Base-by-base conservation (phyloP, 2,113 vertebrate genomes). In the Cinclus mexicanus region DNA sequence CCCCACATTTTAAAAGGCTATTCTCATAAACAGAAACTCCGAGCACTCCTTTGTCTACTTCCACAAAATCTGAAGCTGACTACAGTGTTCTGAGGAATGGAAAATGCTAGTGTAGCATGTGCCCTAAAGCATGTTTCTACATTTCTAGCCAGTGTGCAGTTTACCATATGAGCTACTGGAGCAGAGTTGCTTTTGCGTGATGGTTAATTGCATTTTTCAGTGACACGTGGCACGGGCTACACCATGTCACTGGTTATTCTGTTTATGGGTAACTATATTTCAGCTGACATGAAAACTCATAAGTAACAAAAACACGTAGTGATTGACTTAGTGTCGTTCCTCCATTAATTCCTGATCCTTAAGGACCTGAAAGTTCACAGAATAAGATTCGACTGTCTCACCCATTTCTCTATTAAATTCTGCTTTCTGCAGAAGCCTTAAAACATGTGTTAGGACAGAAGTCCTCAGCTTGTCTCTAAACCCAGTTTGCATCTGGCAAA, bases 351-450 rank as follows among this genome's bases (percentile, higher is more conserved):
- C 74, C 65, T 89, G 31, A 68, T 92, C 39, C 46, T 87, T 71
- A 55, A 85, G 61, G 79, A 76, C 61, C 80, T 78, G 53, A 76
- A 95, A 78, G 39, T 76, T 92, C 91, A 86, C 84, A 52, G 49
- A 96, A 85, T 63, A 69, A 92, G 95, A 96, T 94, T 90, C 80
- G 89, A 92, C 63, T 21, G 20, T 93, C 60, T 93, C 87, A 91
- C 91, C 44, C 46, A 33, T 79, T 82, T 95, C 77, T 93, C 64
- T 80, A 60, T 87, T 87, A 94, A 93, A 93, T 88, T 89, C 59
- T 93, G n/a, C 69, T 83, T 93, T 92, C 89, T 87, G 85, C 90
- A 89, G 93, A 87, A 93, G 85, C 83, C 83, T 76, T 91, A 77
- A 83, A 93, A 93, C 3, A 3, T 49, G 47, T 80, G 35, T 90